Base-by-base conservation (phyloP, 2,797 vertebrate species). In the Avahi laniger region DNA sequence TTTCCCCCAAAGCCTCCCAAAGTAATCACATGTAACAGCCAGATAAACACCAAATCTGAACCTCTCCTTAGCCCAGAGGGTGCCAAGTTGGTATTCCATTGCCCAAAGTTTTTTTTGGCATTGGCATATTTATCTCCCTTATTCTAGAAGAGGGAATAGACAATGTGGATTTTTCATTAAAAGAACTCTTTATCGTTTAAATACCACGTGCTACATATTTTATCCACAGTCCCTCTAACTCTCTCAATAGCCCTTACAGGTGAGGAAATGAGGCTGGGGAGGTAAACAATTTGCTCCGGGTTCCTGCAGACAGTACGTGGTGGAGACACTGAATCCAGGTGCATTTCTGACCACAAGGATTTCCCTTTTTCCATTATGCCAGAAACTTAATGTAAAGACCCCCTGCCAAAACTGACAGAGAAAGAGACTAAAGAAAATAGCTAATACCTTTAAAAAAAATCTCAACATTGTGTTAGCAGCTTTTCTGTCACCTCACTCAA, bases 31-130 rank as follows among this genome's bases (percentile, higher is more conserved):
- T 14, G 5, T 72, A 93, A 84, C 61, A 88, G 94, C 72, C 93
- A 95, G 94, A 96, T 75, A 92, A 96, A 97, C 83, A 96, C 75
- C 91, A 79, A 82, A 91, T 91, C 72, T 79, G 33, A 97, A 69
- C 22, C 61, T 92, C 76, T 92, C 89, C 72, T 92, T 93, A 48
- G 69, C 28, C 14, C 38, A 92, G 33, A 78, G 33, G 52, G 93
- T 93, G 93, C 86, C 91, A 97, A 94, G 75, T 59, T 94, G 79
- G 92, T 93, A n/a, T 59, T 94, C 73, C 69, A 67, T 18, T 87
- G 61, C 86, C 89, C 50, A 30, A 70, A 57, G 28, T 50, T 43
- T 90, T 80, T 76, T 84, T 82, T 85, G 46, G 67, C 63, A 85
- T 35, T 80, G 81, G 38, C 24, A 83, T 26, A 73, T 80, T 89